Evolutionary conservation across 1,140 invertebrate genomes (phyloP), one percentile per base, ranked within the genome.

Genomic region (Drosophila willistoni): DNA sequence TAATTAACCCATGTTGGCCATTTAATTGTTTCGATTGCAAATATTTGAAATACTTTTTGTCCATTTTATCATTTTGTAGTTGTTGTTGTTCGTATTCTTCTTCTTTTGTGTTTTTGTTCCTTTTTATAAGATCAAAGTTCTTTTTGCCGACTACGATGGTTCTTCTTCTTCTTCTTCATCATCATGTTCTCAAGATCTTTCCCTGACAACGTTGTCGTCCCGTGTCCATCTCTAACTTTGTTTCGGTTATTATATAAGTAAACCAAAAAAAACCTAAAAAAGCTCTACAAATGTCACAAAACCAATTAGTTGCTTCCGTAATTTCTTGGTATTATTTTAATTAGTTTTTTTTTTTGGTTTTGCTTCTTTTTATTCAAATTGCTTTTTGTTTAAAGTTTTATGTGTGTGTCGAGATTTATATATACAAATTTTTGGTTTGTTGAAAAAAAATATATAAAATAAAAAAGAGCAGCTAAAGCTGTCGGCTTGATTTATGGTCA

Each of bases 251-350:
- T 87, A 87, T 82, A 79, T 82, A 86, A 82, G 64, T 41, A 54
- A 59, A 36, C 36, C 22, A 4, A 57, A 61, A 39, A 39, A 44
- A 51, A 64, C 25, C 33, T 44, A 55, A 62, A n/a, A 33, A 34
- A 19, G 68, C 68, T 79, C 72, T 55, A 73, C 78, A 87, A 83
- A 83, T 86, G 80, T 82, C 79, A 82, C 79, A 82, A 66, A 62
- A 62, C 83, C 83, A 87, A 87, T 87, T 87, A 80, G 84, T 77
- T 74, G 84, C 77, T 87, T 87, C 79, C 83, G 83, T 89, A 87
- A 87, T 79, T 87, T 87, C 84, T 89, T 89, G 73, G 83, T 87
- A 89, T 87, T 87, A 89, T 87, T 87, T 83, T 89, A 87, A 87
- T 87, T 86, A 86, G 73, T 36, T 86, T 68, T 77, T 69, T 66